Base-by-base conservation (phyloP, 2,113 vertebrate genomes). In the Phalacrocorax aristotelis region DNA sequence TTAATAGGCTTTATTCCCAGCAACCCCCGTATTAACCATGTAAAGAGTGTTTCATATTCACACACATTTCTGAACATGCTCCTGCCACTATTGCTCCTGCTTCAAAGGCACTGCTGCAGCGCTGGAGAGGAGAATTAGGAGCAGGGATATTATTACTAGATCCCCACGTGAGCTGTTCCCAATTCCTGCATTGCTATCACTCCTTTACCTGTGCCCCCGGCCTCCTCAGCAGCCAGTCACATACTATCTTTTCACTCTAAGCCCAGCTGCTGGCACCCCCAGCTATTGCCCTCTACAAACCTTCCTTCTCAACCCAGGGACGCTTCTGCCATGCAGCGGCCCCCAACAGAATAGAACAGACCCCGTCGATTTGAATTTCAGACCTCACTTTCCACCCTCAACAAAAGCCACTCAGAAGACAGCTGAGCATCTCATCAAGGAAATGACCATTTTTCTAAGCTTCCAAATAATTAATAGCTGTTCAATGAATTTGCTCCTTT, bases 311-410 rank as follows among this genome's bases (percentile, higher is more conserved):
- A 51, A 3, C 5, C 27, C 42, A 44, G 20, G 52, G 10, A 64
- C 11, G 12, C 5, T 61, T 32, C 20, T 64, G 26, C 51, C 38
- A 15, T 1, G 1, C 23, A 54, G 58, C 0, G 0, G 23, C 13
- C 17, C 10, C 19, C 40, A 77, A 0, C 0, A 3, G 29, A 29
- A 23, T 0, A 46, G 10, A 61, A 80, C 9, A 29, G 11, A 44
- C 4, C 1, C 14, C 2, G 0, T 25, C 4, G 1, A 71, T 5
- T 34, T 16, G 27, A 15, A 34, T 58, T 44, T 76, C 58, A 81
- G 54, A 80, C 25, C 36, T 60, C 52, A 15, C 2, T 40, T 44
- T 23, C 14, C 27, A 51, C 40, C 20, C 15, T 55, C 75, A 66
- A 11, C 40, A 64, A 77, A 87, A 77, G 4, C 5, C 23, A 32